phyloP scores from a whole-genome alignment of 2,888 invertebrate genomes.

The Hydriomena furcata region DNA sequence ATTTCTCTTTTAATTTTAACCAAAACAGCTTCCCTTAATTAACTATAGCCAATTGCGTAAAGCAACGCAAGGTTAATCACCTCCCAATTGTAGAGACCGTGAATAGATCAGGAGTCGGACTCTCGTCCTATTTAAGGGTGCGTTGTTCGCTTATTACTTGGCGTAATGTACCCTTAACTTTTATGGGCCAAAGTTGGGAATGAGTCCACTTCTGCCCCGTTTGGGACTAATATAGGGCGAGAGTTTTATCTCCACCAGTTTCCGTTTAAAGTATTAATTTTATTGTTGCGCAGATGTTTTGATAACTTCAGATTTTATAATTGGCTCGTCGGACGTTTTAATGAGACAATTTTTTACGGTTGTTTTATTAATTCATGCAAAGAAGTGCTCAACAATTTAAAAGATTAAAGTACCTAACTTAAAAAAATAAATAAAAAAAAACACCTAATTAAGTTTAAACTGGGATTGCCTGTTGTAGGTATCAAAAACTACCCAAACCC shows the following conservation, averaged over 20 bases:
- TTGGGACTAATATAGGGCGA: constrained; percentile 69
- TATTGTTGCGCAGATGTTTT: constrained; percentile 44
- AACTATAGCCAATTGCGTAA: constrained; percentile 16
- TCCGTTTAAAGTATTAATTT: constrained; percentile 67
- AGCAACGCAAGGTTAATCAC: constrained; percentile 26
- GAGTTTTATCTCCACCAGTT: constrained; percentile 69
- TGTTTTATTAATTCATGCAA: constrained; percentile 6
- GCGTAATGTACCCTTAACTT: constrained; percentile 81
- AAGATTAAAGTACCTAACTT: no score
- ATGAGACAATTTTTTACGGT: constrained; percentile 11
- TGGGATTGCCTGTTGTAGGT: no score
- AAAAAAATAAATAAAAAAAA: no score
- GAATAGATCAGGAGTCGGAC: constrained; percentile 60
- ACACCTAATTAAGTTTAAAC: no score
- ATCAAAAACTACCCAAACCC: no score
- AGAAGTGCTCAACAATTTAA: no score
- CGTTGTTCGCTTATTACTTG: constrained; percentile 78
- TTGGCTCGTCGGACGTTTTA: constrained; percentile 26
- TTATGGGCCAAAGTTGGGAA: constrained; percentile 77
- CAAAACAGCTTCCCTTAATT: constrained; percentile 14
- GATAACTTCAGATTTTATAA: constrained; percentile 33
- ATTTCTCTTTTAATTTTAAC: constrained; percentile 3
- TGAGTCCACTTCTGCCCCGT: constrained; percentile 53
- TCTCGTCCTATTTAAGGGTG: constrained; percentile 66
- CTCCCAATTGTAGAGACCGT: constrained; percentile 34